Evolutionary conservation across 2,797 vertebrate genomes (phyloP).

Genomic region (Prionace glauca): DNA sequence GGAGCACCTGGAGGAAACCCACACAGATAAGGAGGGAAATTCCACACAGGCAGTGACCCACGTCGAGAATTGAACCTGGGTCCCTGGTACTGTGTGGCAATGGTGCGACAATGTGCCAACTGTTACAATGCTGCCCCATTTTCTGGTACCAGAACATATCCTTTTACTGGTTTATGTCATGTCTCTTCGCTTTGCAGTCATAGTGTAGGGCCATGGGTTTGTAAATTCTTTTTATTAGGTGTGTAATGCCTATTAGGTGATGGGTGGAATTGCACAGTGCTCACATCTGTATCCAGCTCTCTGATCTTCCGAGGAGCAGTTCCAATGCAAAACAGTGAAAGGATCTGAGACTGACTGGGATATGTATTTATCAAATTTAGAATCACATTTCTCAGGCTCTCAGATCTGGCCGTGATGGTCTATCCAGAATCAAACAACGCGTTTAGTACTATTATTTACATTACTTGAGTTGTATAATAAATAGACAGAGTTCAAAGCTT

Average conservation of each 20-base stretch:
- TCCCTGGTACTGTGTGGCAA: no score
- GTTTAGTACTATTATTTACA: background rate
- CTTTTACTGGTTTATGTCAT: background rate
- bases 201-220: background rate
- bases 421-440: background rate
- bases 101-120: no score
- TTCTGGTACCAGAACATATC: background rate
- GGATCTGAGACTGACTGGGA: background rate
- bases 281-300: background rate
- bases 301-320: background rate
- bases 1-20: no score
- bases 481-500: background rate
- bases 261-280: background rate
- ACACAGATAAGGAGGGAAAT: no score
- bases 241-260: background rate
- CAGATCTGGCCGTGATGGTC: background rate
- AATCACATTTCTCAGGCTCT: constrained; percentile 2
- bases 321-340: background rate
- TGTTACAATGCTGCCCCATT: background rate
- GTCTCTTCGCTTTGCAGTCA: background rate
- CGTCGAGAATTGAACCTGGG: no score
- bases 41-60: no score
- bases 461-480: background rate
- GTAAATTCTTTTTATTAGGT: background rate
- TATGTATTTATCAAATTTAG: background rate